Conservation (phyloP, 2,888 invertebrate genomes). For the Coelinius sp. region DNA sequence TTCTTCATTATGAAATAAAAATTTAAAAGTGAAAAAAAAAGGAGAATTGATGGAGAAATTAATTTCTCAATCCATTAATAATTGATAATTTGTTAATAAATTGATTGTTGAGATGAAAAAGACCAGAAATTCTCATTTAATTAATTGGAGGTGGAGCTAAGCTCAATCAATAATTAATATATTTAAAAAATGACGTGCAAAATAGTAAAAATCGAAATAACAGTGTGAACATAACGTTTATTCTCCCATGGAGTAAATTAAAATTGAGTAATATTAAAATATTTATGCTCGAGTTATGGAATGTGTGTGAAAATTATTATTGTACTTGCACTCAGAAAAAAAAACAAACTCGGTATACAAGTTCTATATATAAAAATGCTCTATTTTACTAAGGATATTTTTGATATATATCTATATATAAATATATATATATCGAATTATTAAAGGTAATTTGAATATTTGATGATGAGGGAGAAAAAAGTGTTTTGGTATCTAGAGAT, state of each 20-base stretch:
- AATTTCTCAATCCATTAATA: background rate
- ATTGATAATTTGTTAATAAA: background rate
- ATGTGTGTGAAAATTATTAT: constrained; percentile 56
- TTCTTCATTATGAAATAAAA: background rate
- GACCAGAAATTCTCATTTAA: background rate
- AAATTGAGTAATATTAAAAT: constrained; percentile 16
- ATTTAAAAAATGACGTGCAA: background rate
- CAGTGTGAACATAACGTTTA: background rate
- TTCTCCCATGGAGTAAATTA: constrained; percentile 20
- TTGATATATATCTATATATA: constrained; percentile 68
- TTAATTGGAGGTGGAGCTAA: background rate
- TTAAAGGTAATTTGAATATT: constrained; percentile 47
- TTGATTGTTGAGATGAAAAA: background rate
- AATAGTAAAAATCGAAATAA: background rate
- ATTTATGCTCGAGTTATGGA: constrained; percentile 33
- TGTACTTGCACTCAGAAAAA: constrained; percentile 54
- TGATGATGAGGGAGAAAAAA: constrained; percentile 42
- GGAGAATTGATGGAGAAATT: background rate
- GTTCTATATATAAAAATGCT: constrained; percentile 65
- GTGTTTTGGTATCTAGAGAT: background rate
- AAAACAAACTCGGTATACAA: constrained; percentile 58
- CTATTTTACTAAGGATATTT: constrained; percentile 71
- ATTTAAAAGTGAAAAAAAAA: background rate
- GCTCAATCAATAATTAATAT: background rate
- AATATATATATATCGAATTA: constrained; percentile 48